Conservation (phyloP, 2,888 invertebrate species). For the Rhyacophila evoluta region DNA sequence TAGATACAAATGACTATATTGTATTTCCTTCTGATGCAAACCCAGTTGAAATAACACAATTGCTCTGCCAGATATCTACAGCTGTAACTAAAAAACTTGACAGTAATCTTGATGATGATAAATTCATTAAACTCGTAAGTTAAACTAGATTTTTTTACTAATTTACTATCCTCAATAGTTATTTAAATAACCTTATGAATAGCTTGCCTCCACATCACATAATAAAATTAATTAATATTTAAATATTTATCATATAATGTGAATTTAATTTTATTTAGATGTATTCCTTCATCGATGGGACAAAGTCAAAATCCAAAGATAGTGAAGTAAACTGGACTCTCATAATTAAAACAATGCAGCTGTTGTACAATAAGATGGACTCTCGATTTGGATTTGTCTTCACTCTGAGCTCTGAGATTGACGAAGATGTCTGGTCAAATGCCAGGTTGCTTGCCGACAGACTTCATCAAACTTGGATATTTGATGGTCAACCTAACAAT, state of each 20-base stretch:
- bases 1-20: conserved; percentile 38
- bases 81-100: conserved; percentile 42
- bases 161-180: no score
- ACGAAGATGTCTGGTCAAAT: conserved; percentile 39
- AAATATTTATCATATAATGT: no score
- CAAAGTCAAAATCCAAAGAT: background rate
- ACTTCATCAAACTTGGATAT: conserved; percentile 20
- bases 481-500: conserved; percentile 25
- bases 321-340: conserved; percentile 45
- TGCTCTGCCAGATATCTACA: conserved; percentile 44
- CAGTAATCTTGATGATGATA: conserved; percentile 42
- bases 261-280: conserved; percentile 26
- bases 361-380: conserved; percentile 44
- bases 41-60: conserved; percentile 22
- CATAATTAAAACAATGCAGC: conserved; percentile 48
- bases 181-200: no score
- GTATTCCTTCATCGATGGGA: background rate
- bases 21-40: conserved; percentile 43
- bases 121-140: conserved; percentile 41
- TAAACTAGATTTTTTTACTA: background rate
- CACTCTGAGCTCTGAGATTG: conserved; percentile 16
- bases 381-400: conserved; percentile 46
- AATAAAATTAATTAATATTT: no score
- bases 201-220: no score
- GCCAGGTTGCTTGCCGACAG: conserved; percentile 27